Evolutionary conservation across 2,888 invertebrate genomes (phyloP), one percentile per base, ranked within the genome.

Genomic region (Cantharis rustica): DNA sequence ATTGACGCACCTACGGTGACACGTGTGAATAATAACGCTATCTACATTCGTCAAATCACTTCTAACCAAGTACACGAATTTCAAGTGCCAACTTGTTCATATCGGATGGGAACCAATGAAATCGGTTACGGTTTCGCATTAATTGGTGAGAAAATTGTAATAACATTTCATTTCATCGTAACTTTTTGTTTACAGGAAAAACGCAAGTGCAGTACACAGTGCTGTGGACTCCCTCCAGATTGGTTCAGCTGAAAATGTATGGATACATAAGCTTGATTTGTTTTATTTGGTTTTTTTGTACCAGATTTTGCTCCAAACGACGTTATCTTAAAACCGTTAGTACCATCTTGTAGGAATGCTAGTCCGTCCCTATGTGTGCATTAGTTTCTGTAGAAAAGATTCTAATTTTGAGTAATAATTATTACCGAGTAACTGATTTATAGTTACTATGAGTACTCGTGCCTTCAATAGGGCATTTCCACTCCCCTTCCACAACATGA

Each of bases 11-110:
- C 86, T 31, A 79, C 86, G 69, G 85, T 82, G 15, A 84, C 85
- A 0, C 71, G 85, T 23, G 84, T 88, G 81, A 87, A 88, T 69
- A 85, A 87, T 11, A 20, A 66, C n/a, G 20, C 2, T 76, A 82
- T 90, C 61, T 89, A 88, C 83, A 86, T 88, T 79, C 88, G 89
- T 73, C 84, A 87, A 71, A 85, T 90, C 75, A 89, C 89, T 61
- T 84, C 87, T 78, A 88, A 87, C 23, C 89, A 89, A 81, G 87
- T 89, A 83, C 89, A 89, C 83, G 98, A 98, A 90, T 91, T 98
- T 69, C 92, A 94, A 87, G 95, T 97, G 80, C 98, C 98, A 2
- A 98, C 98, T 0, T 97, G 96, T 86, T 98, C 97, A 0, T 99
- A 99, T 87, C 92, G 99, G 83, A 99, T 99, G 98, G 98, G 98